These are phyloP conservation scores for Rhinophrynus dorsalis DNA, from an alignment of 2,797 vertebrate genomes.

Conservation along the genomic window DNA sequence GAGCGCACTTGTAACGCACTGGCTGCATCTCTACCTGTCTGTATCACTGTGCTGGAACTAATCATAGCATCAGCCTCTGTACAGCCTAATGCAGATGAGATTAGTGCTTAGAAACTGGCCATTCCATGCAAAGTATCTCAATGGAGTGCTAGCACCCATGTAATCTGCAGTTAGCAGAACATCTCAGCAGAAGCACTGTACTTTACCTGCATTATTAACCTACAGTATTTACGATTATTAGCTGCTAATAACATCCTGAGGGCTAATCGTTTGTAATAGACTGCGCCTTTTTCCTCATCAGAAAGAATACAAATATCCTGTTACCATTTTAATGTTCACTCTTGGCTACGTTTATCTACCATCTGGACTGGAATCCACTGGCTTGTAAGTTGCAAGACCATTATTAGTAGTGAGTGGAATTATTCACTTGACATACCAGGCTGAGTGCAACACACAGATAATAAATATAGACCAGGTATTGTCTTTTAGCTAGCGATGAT, in stretches of 20 bases:
- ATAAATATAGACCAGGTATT: conserved; percentile 61
- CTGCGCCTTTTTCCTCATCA: conserved; percentile 49
- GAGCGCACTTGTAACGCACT: conserved; percentile 61
- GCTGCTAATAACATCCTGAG: conserved; percentile 61
- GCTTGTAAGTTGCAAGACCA: conserved; percentile 60
- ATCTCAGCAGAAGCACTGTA: conserved; percentile 53
- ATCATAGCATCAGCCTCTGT: conserved; percentile 66
- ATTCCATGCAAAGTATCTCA: conserved; percentile 52
- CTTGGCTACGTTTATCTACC: conserved; percentile 55
- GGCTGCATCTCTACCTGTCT: conserved; percentile 67
- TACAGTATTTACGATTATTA: conserved; percentile 66
- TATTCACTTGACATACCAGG: conserved; percentile 53
- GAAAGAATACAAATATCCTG: conserved; percentile 8
- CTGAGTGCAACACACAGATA: conserved; percentile 52
- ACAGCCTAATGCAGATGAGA: conserved; percentile 74
- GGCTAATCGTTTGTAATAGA: conserved; percentile 52
- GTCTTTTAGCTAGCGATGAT: conserved; percentile 59
- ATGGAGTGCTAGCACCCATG: conserved; percentile 55
- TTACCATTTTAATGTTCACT: conserved; percentile 51
- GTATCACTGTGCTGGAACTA: conserved; percentile 70
- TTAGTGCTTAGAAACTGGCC: conserved; percentile 60
- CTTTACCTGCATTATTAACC: conserved; percentile 58
- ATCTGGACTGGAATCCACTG: conserved; percentile 52
- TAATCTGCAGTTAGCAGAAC: conserved; percentile 56
- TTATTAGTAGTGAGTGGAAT: conserved; percentile 53